phyloP scores from a whole-genome alignment of 2,888 invertebrate genomes.

The Tetropium fuscum region DNA sequence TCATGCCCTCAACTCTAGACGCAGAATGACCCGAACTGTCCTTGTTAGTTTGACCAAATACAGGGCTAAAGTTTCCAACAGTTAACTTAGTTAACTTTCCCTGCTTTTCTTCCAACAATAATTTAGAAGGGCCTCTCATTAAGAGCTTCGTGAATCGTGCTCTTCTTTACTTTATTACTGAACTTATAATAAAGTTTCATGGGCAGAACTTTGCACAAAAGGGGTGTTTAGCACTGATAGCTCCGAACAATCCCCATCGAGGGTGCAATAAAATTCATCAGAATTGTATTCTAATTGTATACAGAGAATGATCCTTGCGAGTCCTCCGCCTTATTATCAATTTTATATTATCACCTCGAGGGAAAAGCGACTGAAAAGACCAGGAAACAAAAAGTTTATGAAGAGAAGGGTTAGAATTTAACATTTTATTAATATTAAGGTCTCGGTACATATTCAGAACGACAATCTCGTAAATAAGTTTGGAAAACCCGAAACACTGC shows the following conservation, averaged over 20 bases:
- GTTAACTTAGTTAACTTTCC: conserved; percentile 51
- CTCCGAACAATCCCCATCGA: conserved; percentile 22
- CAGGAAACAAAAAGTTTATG: too few relatives aligned
- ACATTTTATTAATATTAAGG: too few relatives aligned
- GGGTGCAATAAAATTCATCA: conserved; percentile 27
- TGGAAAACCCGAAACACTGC: too few relatives aligned
- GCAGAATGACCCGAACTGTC: conserved; percentile 38
- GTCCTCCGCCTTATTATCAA: background rate
- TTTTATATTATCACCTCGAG: conserved; percentile 10
- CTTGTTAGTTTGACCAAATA: conserved; percentile 50
- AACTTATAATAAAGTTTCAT: conserved; percentile 44
- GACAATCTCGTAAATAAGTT: too few relatives aligned
- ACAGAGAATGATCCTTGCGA: conserved; percentile 16
- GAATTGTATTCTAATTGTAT: conserved; percentile 21
- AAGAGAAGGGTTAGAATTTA: too few relatives aligned
- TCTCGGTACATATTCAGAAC: too few relatives aligned
- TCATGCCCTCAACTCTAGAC: conserved; percentile 37
- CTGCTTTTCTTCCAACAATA: conserved; percentile 46
- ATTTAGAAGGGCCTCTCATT: conserved; percentile 50
- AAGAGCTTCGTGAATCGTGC: conserved; percentile 39
- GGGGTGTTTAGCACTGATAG: conserved; percentile 34
- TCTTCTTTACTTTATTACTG: conserved; percentile 38
- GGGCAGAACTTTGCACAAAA: conserved; percentile 40
- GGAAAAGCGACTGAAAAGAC: too few relatives aligned
- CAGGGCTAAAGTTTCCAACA: conserved; percentile 45